These are phyloP conservation scores for Melangyna quadrimaculata DNA, from an alignment of 2,888 invertebrate genomes.

Conservation along the genomic window DNA sequence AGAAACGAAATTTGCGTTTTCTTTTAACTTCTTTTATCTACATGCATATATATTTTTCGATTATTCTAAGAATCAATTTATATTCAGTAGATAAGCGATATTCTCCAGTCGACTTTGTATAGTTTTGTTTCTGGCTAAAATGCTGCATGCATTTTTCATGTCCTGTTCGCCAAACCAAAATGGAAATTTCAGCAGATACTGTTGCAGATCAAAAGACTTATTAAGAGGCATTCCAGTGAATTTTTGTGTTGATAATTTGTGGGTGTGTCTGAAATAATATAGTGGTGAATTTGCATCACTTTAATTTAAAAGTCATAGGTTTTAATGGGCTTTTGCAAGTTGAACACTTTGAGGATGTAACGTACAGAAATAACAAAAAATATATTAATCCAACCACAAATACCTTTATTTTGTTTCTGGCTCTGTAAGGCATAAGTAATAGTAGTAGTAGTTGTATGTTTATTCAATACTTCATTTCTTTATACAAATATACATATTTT, in stretches of 20 bases:
- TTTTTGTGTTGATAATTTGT: not conserved
- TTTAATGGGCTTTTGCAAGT: not conserved
- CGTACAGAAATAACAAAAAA: too few relatives aligned
- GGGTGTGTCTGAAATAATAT: too few relatives aligned
- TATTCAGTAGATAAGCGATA: constrained; percentile 17
- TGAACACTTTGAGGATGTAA: too few relatives aligned
- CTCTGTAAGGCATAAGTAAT: too few relatives aligned
- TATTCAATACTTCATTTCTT: too few relatives aligned
- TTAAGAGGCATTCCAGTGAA: not conserved
- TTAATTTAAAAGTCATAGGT: not conserved
- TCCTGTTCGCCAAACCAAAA: not conserved
- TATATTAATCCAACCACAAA: too few relatives aligned
- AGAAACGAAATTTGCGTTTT: constrained; percentile 1
- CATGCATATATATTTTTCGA: too few relatives aligned
- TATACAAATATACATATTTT: too few relatives aligned
- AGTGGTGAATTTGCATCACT: not conserved
- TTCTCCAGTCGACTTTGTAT: not conserved
- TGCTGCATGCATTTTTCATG: constrained; percentile 32
- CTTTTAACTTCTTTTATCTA: not conserved
- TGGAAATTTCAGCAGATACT: not conserved
- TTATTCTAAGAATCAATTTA: constrained; percentile 22
- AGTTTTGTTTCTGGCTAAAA: not conserved
- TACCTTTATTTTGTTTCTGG: too few relatives aligned
- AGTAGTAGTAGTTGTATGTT: too few relatives aligned
- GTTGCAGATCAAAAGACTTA: not conserved